Evolutionary conservation across 1,140 invertebrate species (phyloP).

Genomic region (Leptinotarsa undecemlineata): DNA sequence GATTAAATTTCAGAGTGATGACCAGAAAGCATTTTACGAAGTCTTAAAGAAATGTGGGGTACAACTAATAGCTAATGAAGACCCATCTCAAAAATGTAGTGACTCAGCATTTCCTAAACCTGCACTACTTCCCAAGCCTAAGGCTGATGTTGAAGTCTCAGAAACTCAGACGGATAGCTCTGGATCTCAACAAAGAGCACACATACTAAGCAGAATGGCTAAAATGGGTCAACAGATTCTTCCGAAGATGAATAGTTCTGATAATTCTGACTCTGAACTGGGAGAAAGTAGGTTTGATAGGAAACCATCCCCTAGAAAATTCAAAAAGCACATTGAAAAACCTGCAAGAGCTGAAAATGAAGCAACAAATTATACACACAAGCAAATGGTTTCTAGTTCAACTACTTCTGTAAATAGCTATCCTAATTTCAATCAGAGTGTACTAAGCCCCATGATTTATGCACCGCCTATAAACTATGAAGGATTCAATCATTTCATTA

Average conservation of each 20-base stretch:
- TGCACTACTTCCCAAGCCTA: conserved; percentile 22
- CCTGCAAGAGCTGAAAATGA: neutral
- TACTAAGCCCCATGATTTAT: conserved; percentile 37
- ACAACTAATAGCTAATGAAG: conserved; percentile 25
- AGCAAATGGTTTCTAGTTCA: neutral
- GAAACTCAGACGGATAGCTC: conserved; percentile 10
- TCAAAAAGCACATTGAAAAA: conserved; percentile 1
- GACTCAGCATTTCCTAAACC: conserved; percentile 12
- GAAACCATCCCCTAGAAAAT: conserved; percentile 13
- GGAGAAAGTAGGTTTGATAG: neutral
- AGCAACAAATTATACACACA: neutral
- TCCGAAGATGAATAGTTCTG: conserved; percentile 18
- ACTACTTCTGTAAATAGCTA: neutral
- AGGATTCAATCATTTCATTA: neutral
- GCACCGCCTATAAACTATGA: conserved; percentile 36
- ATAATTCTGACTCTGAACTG: conserved; percentile 11
- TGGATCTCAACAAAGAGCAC: conserved; percentile 30
- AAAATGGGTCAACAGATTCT: conserved; percentile 49
- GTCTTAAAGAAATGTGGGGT: conserved; percentile 32
- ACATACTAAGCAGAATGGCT: conserved; percentile 48
- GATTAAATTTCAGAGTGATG: conserved; percentile 37
- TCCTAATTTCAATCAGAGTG: conserved; percentile 14
- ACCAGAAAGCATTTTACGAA: conserved; percentile 35
- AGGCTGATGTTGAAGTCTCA: neutral
- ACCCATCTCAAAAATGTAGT: neutral